Base-by-base conservation (phyloP, 53 echinoderm and acorn worm species). In the Echinarachnius parma region DNA sequence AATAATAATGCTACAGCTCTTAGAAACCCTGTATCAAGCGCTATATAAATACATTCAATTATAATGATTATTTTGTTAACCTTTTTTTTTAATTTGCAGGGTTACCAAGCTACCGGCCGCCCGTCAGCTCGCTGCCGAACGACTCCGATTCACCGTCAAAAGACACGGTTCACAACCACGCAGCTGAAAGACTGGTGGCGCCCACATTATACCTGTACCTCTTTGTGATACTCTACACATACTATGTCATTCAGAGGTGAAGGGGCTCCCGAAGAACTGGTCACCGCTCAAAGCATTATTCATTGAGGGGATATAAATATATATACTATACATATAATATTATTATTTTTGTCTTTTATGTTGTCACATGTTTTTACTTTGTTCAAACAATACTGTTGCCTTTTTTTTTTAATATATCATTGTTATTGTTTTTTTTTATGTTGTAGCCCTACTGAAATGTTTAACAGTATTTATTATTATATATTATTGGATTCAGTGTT, bases 381-480 rank as follows among this genome's bases (percentile, higher is more conserved):
- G 5, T 0, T 62, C 39, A 24, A 2, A 27, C 23, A 44, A 26
- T 42, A 64, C 42, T 64, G 64, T 64, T 64, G 64, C 64, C 64
- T 46, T 64, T 64, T 63, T 64, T 25, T 60, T 15, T 52, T 19
- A n/a, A n/a, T n/a, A n/a, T n/a, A n/a, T n/a, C n/a, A n/a, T n/a
- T n/a, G n/a, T n/a, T n/a, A n/a, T n/a, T n/a, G n/a, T n/a, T n/a
- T n/a, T n/a, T n/a, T n/a, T n/a, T n/a, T n/a, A n/a, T 13, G 29
- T 27, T 64, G 64, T 64, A 64, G 64, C 67, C 48, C 67, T 49
- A 67, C 67, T 67, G 67, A 67, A 67, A 67, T 67, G 48, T 67
- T 49, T 32, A 67, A 67, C 67, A 67, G 67, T 67, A 67, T 67
- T 67, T 67, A 67, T 67, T 67, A 67, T 67, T 67, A 49, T 67